Evolutionary conservation across 2,888 invertebrate species (phyloP).

Genomic region (Agrochola lota): DNA sequence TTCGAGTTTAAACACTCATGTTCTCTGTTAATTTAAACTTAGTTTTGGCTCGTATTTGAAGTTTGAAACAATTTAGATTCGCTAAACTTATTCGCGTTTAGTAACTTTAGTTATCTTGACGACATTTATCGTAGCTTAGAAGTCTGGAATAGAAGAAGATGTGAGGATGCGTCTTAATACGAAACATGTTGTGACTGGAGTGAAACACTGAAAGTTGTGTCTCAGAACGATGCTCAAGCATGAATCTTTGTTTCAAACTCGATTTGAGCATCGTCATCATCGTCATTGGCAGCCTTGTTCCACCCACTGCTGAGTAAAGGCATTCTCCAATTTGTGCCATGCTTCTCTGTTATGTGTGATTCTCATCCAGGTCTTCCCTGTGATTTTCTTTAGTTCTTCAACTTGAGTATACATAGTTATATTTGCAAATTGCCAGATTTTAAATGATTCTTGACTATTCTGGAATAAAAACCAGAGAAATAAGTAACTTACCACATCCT

Average conservation of each 20-base stretch:
- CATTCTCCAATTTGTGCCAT: too few species aligned
- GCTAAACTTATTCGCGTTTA: constrained; percentile 62
- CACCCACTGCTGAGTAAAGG: too few species aligned
- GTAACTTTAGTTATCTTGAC: constrained; percentile 44
- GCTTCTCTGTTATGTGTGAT: too few species aligned
- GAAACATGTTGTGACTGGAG: not conserved
- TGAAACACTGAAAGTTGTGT: not conserved
- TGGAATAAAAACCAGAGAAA: not conserved
- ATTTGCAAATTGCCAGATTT: not conserved
- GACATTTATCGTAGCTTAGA: constrained; percentile 17
- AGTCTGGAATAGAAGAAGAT: too few species aligned
- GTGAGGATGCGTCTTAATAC: not conserved
- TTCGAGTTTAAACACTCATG: constrained; percentile 61
- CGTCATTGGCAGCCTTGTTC: too few species aligned
- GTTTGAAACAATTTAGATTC: constrained; percentile 71
- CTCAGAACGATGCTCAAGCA: not conserved
- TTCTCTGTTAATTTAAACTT: constrained; percentile 64
- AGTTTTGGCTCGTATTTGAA: constrained; percentile 60
- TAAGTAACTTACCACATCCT: too few species aligned
- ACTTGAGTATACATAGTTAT: not conserved
- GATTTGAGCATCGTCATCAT: not conserved
- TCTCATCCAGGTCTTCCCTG: too few species aligned
- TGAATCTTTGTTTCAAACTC: not conserved
- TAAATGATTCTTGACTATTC: not conserved
- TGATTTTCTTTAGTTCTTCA: too few species aligned